Percentiles rank a stretch among this genome's conserved stretches.
phyloP scores from a whole-genome alignment of 2,888 invertebrate genomes.

The Ichneumon xanthorius region DNA sequence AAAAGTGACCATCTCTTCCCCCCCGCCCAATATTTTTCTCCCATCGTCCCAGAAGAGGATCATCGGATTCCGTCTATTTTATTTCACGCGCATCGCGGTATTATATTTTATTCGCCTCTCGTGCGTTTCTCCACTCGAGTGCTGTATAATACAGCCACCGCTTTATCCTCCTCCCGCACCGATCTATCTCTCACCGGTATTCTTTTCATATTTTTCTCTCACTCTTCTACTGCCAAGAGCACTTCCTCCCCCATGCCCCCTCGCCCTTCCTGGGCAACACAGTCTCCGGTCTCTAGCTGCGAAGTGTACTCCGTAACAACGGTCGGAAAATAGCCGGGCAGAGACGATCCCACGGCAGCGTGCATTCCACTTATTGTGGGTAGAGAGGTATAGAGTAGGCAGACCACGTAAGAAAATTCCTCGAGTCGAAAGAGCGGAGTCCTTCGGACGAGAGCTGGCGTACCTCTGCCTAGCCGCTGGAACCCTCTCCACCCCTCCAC shows the following conservation, averaged over 20 bases:
- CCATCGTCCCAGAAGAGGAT: not conserved
- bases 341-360: constrained; percentile 60
- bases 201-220: constrained; percentile 10
- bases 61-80: not conserved
- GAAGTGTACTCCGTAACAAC: constrained; percentile 43
- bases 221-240: not conserved
- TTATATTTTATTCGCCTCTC: constrained; percentile 14
- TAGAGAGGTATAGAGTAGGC: constrained; percentile 59
- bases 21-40: not conserved
- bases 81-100: not conserved
- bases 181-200: constrained; percentile 21
- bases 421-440: constrained; percentile 78
- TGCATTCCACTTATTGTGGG: constrained; percentile 66
- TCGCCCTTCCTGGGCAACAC: not conserved
- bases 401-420: constrained; percentile 77
- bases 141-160: not conserved
- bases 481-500: constrained; percentile 41
- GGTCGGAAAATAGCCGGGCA: constrained; percentile 77
- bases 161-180: constrained; percentile 4
- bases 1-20: not conserved
- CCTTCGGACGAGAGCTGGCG: constrained; percentile 72
- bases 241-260: not conserved
- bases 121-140: not conserved
- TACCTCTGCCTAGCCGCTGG: constrained; percentile 42
- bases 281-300: not conserved